Evolutionary conservation across 2,113 vertebrate genomes (phyloP).

Genomic region (Hemicordylus capensis): DNA sequence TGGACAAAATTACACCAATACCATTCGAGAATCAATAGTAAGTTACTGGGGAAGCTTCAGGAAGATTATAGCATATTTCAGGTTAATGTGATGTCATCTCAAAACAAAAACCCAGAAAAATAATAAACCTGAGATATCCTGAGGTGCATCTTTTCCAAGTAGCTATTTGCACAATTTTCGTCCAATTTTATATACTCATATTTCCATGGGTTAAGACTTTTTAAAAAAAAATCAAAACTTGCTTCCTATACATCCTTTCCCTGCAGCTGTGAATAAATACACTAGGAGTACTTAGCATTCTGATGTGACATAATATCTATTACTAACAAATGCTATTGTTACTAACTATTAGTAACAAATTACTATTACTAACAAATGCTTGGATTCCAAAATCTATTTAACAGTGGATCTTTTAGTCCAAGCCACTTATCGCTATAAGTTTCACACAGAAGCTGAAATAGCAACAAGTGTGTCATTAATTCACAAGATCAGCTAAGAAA

Average conservation of each 20-base stretch:
- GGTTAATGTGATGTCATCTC: not conserved
- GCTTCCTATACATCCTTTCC: not conserved
- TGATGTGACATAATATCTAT: not conserved
- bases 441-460: not conserved
- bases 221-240: not conserved
- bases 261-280: not conserved
- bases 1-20: slow-evolving; percentile 1
- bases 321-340: not conserved
- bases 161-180: not conserved
- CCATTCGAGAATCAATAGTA: not conserved
- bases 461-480: not conserved
- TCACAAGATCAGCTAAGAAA: slow-evolving; percentile 2
- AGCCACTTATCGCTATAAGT: not conserved
- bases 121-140: not conserved
- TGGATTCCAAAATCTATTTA: not conserved
- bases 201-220: not conserved
- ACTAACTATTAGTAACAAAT: not conserved
- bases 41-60: not conserved
- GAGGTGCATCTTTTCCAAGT: not conserved
- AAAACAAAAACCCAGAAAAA: not conserved
- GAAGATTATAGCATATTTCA: not conserved
- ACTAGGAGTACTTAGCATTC: not conserved
- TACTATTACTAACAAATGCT: not conserved
- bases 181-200: not conserved
- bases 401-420: not conserved